These are phyloP conservation scores for Pipra filicauda DNA, from an alignment of 2,113 vertebrate genomes.

Conservation along the genomic window DNA sequence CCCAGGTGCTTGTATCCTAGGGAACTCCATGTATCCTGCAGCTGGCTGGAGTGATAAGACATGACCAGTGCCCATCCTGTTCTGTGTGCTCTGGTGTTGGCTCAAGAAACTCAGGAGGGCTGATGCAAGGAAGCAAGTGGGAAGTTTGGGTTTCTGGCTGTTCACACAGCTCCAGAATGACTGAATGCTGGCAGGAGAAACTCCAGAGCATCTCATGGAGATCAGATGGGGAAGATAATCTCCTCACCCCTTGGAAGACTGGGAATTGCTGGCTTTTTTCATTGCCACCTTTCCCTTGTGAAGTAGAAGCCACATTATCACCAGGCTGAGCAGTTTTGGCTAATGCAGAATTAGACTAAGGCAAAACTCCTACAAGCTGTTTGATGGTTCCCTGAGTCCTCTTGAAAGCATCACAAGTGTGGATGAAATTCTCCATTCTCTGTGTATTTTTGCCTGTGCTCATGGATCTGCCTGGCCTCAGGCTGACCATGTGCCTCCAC, in stretches of 20 bases:
- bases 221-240: neutral
- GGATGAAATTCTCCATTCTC: neutral
- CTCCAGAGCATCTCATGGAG: neutral
- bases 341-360: neutral
- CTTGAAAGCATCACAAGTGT: neutral
- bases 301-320: neutral
- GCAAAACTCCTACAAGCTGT: neutral
- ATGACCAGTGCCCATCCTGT: neutral
- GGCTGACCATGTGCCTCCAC: neutral
- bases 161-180: neutral
- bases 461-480: neutral
- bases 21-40: neutral
- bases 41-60: neutral
- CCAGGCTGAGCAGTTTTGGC: neutral
- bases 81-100: neutral
- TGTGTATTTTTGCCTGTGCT: neutral
- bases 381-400: neutral
- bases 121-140: neutral
- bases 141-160: neutral
- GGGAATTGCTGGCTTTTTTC: neutral
- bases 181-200: neutral
- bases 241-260: neutral
- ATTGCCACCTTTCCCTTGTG: neutral
- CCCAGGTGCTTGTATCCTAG: rapidly evolving
- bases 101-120: neutral